Evolutionary conservation across 2,797 vertebrate species (phyloP).

Genomic region (Tamandua tetradactyla): DNA sequence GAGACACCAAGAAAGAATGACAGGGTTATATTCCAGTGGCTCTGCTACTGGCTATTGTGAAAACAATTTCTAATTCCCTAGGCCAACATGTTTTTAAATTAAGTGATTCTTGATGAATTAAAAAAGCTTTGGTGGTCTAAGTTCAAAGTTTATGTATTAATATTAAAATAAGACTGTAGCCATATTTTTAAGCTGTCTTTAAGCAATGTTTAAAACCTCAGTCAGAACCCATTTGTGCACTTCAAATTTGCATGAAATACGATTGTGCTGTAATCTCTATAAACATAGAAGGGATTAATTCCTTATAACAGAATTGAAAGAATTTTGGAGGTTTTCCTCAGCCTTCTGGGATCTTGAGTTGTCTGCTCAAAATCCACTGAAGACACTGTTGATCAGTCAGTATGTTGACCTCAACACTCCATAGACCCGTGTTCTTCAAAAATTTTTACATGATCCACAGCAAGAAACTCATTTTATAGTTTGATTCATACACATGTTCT

Average conservation of each 20-base stretch:
- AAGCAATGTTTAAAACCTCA: too few species aligned
- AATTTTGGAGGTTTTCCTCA: not conserved
- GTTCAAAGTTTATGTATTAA: not conserved
- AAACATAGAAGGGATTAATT: not conserved
- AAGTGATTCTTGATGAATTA: not conserved
- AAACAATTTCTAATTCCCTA: not conserved
- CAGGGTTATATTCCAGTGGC: fast-evolving
- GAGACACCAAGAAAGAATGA: not conserved
- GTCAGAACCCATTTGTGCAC: not conserved
- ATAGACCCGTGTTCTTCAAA: not conserved
- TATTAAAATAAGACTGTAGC: not conserved
- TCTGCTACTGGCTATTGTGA: not conserved
- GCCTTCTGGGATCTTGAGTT: not conserved
- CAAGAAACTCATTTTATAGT: not conserved
- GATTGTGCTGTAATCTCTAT: not conserved
- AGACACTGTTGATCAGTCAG: not conserved
- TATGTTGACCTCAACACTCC: not conserved
- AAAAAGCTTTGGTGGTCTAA: not conserved
- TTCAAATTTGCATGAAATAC: not conserved
- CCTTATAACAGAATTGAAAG: not conserved
- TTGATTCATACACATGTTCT: not conserved
- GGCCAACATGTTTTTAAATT: not conserved
- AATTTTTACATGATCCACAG: not conserved
- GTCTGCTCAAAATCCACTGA: not conserved
- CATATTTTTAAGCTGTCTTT: not conserved